Evolutionary conservation across 2,797 vertebrate genomes (phyloP).

Genomic region (Crypturellus tataupa): DNA sequence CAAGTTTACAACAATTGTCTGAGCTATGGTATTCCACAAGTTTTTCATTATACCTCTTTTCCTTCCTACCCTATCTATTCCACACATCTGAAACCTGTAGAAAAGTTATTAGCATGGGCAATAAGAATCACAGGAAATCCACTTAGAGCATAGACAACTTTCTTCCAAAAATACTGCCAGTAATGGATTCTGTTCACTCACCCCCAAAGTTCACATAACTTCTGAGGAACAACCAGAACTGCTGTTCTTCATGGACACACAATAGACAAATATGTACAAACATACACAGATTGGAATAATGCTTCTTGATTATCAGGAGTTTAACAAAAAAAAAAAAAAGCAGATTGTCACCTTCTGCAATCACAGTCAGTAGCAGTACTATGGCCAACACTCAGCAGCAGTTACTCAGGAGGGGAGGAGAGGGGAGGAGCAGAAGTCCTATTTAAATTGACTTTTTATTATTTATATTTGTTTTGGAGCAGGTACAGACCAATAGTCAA

Average conservation of each 20-base stretch:
- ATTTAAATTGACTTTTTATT: not conserved
- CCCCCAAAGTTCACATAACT: not conserved
- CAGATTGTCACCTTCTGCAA: not conserved
- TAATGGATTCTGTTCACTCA: not conserved
- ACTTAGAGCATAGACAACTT: not conserved
- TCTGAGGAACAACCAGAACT: not conserved
- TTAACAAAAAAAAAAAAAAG: constrained; percentile 10
- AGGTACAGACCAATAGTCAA: not conserved
- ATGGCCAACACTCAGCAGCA: not conserved
- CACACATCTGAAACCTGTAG: constrained; percentile 36
- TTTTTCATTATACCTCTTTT: constrained; percentile 26
- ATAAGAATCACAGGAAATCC: constrained; percentile 39
- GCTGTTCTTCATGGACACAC: not conserved
- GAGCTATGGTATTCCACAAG: not conserved
- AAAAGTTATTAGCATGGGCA: constrained; percentile 32
- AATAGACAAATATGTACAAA: not conserved
- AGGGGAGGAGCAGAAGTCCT: too few relatives aligned
- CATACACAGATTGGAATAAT: not conserved
- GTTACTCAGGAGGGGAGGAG: rapidly evolving
- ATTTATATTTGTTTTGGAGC: not conserved
- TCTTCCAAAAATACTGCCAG: not conserved
- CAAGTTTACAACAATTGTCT: not conserved
- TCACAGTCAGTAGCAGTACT: not conserved
- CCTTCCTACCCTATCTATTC: not conserved
- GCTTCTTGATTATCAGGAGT: not conserved